Evolutionary conservation across 2,888 invertebrate genomes (phyloP).

Genomic region (Camptogramma bilineatum): DNA sequence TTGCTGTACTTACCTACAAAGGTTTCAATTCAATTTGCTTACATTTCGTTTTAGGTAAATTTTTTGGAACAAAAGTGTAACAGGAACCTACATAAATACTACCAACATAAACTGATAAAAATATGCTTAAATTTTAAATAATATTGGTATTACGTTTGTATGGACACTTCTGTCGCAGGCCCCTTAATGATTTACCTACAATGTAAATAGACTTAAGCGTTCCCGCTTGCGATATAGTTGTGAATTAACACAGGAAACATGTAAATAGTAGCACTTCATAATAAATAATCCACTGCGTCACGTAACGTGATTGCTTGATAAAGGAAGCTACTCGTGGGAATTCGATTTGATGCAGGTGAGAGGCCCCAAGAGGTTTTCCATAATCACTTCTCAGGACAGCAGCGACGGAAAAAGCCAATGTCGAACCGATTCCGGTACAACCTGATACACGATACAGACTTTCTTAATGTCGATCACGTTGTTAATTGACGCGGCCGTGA

Average conservation of each 20-base stretch:
- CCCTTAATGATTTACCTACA: not conserved
- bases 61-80: no score
- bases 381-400: slow-evolving; percentile 50
- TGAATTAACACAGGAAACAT: not conserved
- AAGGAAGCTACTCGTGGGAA: slow-evolving; percentile 79
- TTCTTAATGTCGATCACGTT: slow-evolving; percentile 61
- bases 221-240: not conserved
- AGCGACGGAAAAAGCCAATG: slow-evolving; percentile 65
- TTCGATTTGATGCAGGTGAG: slow-evolving; percentile 72
- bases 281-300: slow-evolving; percentile 46
- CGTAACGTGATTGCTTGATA: slow-evolving; percentile 62
- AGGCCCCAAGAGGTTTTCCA: slow-evolving; percentile 76
- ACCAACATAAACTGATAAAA: no score
- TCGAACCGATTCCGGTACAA: slow-evolving; percentile 58
- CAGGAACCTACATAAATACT: no score
- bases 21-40: no score
- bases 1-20: no score
- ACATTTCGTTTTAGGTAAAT: no score
- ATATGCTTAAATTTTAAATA: no score
- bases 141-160: no score
- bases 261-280: slow-evolving; percentile 30
- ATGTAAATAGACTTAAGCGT: not conserved
- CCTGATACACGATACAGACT: slow-evolving; percentile 57
- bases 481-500: slow-evolving; percentile 52
- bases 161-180: no score